Conservation (phyloP, 2,797 vertebrate genomes). For the Sebastes jordani region DNA sequence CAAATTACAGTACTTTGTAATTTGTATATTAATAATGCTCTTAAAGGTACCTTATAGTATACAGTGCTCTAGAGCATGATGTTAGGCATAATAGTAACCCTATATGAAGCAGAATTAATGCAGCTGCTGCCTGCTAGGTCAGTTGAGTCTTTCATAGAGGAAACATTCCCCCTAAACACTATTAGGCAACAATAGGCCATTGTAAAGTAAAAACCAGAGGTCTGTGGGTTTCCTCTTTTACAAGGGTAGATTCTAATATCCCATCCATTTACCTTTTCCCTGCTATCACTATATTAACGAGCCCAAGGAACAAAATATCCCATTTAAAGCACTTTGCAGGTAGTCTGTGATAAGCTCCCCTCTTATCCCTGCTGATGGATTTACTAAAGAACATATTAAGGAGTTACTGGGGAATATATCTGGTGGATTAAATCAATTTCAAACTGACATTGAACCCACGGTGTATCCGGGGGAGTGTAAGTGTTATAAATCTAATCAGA, state of each 20-base stretch:
- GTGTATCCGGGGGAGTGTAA: background rate
- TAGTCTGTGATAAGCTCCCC: constrained; percentile 13
- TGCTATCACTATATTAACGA: background rate
- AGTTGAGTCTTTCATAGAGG: background rate
- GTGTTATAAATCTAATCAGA: constrained; percentile 13
- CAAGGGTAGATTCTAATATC: background rate
- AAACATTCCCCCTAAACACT: background rate
- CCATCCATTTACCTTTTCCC: background rate
- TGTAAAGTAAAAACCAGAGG: background rate
- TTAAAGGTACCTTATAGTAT: constrained; percentile 1
- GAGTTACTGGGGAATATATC: background rate
- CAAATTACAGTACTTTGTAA: constrained; percentile 10
- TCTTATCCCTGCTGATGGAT: constrained; percentile 27
- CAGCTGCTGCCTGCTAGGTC: background rate
- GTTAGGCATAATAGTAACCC: background rate
- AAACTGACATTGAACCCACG: background rate
- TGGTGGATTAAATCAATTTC: constrained; percentile 33
- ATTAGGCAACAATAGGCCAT: background rate
- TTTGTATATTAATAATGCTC: too few species aligned
- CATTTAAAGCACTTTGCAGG: constrained; percentile 13
- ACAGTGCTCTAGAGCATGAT: background rate
- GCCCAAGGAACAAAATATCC: background rate
- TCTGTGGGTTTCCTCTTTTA: background rate
- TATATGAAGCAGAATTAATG: background rate
- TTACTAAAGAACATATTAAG: constrained; percentile 15